Evolutionary conservation across 2,113 vertebrate species (phyloP).

Genomic region (Halcyon malimbica): DNA sequence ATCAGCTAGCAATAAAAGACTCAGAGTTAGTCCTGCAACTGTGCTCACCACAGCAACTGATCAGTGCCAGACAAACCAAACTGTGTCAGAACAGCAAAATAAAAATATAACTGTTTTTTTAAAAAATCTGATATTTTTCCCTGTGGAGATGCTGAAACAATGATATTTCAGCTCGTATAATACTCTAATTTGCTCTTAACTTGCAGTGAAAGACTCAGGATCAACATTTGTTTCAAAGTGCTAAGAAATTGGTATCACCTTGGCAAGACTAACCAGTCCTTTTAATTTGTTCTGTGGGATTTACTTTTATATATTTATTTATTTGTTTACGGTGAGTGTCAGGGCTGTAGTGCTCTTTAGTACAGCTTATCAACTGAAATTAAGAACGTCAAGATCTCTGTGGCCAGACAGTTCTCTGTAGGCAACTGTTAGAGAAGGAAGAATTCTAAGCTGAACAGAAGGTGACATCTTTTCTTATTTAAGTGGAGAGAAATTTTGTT

Average conservation of each 20-base stretch:
- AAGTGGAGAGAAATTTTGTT: not conserved
- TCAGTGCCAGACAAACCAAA: not conserved
- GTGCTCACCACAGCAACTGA: not conserved
- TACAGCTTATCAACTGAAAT: not conserved
- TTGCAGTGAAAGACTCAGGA: not conserved
- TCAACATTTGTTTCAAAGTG: not conserved
- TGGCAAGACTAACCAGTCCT: not conserved
- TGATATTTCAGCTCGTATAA: not conserved
- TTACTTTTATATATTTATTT: not conserved
- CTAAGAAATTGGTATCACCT: not conserved
- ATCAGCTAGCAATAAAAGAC: slow-evolving; percentile 1
- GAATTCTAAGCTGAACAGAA: not conserved
- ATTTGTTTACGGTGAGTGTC: not conserved
- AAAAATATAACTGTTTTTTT: not conserved
- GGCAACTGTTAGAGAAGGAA: not conserved
- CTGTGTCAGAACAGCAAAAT: not conserved
- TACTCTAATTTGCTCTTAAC: not conserved
- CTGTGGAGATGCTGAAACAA: not conserved
- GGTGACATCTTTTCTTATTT: not conserved
- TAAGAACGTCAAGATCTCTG: not conserved
- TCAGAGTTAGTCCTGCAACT: not conserved
- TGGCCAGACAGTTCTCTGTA: not conserved
- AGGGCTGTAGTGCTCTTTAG: not conserved
- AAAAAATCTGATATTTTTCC: not conserved
- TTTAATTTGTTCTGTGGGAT: not conserved